Evolutionary conservation across 2,888 invertebrate genomes (phyloP).

Genomic region (Neoitamus cyanurus): DNA sequence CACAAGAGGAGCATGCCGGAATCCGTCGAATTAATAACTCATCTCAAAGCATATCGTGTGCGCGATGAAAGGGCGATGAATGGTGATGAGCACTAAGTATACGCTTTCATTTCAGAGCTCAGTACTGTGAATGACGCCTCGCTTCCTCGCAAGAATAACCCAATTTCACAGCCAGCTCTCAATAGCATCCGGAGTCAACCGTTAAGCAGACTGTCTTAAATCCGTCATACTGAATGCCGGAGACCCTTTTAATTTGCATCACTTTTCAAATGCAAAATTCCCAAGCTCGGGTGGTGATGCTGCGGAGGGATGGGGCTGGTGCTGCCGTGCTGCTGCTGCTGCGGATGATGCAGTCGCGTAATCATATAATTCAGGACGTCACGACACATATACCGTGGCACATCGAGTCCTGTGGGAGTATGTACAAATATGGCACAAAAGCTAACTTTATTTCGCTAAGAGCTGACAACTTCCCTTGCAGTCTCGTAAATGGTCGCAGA

Average conservation of each 20-base stretch:
- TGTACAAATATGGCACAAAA: constrained; percentile 2
- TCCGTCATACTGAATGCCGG: background rate
- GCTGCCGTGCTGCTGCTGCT: background rate
- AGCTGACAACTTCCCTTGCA: constrained; percentile 21
- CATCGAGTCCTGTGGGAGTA: background rate
- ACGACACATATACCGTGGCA: background rate
- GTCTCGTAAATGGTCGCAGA: background rate
- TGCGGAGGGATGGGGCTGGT: background rate
- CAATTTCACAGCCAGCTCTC: constrained; percentile 1
- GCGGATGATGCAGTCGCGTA: background rate
- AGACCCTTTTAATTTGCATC: constrained; percentile 7
- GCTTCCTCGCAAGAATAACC: constrained; percentile 9
- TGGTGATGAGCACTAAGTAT: background rate
- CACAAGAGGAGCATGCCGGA: background rate
- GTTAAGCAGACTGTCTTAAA: background rate
- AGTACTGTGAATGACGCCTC: background rate
- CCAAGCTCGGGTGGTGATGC: no score
- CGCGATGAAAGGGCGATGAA: background rate
- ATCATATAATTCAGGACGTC: constrained; percentile 7
- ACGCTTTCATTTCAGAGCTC: background rate
- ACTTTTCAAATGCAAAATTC: background rate
- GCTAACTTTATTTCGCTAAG: constrained; percentile 25
- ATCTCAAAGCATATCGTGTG: background rate
- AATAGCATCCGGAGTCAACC: background rate
- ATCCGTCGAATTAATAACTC: background rate